phyloP scores from a whole-genome alignment of 2,797 vertebrate genomes.

The Anniella stebbinsi region DNA sequence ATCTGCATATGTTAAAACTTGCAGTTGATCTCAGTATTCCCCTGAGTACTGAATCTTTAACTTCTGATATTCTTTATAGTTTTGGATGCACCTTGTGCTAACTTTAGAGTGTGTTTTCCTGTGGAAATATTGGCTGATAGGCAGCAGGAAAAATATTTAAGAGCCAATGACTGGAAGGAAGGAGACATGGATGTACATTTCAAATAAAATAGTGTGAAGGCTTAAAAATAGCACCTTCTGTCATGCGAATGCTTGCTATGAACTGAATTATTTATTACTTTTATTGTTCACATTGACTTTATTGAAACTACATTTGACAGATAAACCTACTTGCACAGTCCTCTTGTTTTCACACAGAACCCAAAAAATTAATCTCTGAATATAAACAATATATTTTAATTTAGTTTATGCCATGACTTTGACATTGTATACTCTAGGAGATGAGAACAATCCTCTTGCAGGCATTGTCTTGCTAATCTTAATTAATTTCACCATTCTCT shows the following conservation, averaged over 20 bases:
- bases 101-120: conserved; percentile 1
- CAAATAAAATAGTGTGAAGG: background rate
- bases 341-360: background rate
- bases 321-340: background rate
- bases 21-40: background rate
- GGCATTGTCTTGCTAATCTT: background rate
- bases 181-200: background rate
- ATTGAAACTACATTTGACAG: conserved; percentile 1
- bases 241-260: background rate
- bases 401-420: background rate
- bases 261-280: background rate
- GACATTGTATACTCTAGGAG: background rate
- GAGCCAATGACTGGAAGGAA: background rate
- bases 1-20: background rate
- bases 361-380: background rate
- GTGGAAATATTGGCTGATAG: background rate
- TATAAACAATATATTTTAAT: conserved; percentile 13
- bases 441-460: background rate
- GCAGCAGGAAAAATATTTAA: background rate
- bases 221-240: background rate
- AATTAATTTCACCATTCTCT: background rate
- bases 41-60: background rate
- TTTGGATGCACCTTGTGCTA: background rate
- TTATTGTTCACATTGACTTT: background rate
- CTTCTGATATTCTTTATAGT: background rate